Evolutionary conservation across 2,797 vertebrate species (phyloP).

Genomic region (Manis pentadactyla): DNA sequence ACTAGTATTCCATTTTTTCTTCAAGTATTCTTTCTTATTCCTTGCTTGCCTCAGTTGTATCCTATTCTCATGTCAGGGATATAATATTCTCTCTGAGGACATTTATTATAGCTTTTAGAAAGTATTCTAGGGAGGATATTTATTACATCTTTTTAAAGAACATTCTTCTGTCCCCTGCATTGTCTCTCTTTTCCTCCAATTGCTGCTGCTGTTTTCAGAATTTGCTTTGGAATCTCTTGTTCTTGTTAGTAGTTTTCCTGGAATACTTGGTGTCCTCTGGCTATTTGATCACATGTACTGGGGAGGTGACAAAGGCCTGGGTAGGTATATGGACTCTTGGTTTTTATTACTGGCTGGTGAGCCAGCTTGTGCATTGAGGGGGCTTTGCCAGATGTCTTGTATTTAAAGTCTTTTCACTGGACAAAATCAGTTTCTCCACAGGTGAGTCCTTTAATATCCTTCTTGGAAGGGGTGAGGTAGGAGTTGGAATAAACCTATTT

Average conservation of each 20-base stretch:
- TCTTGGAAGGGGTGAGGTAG: neutral
- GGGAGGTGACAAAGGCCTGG: neutral
- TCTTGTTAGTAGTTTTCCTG: neutral
- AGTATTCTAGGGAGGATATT: neutral
- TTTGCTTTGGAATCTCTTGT: slow-evolving; percentile 12
- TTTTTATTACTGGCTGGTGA: neutral
- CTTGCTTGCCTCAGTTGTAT: neutral
- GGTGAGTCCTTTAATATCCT: neutral
- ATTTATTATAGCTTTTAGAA: neutral
- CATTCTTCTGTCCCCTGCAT: neutral
- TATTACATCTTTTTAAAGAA: neutral
- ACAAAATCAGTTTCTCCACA: neutral
- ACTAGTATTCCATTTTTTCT: neutral
- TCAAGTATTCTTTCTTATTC: neutral
- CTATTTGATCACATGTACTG: neutral
- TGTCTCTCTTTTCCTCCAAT: neutral
- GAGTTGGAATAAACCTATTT: neutral
- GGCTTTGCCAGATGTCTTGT: neutral
- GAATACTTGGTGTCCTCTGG: neutral
- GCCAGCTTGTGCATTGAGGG: neutral
- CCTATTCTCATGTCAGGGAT: neutral
- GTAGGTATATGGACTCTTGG: neutral
- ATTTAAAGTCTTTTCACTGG: neutral
- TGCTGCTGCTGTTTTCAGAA: neutral
- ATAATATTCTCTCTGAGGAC: neutral